Conservation (phyloP, 2,797 vertebrate genomes). For the Chelon labrosus region DNA sequence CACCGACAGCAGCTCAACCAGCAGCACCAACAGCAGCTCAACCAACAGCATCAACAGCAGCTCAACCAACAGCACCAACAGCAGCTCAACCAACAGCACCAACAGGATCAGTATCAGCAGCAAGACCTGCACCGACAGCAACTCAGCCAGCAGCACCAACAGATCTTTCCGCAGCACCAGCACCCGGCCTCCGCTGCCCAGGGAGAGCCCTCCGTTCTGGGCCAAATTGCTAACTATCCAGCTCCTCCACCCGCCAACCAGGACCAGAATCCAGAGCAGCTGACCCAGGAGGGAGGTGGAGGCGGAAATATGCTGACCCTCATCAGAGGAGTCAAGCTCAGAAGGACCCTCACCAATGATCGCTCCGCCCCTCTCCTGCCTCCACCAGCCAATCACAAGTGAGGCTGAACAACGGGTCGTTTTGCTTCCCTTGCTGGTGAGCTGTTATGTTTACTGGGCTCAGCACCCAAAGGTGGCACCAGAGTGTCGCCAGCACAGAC, state of each 20-base stretch:
- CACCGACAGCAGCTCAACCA: conserved; percentile 11
- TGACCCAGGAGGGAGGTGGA: conserved; percentile 7
- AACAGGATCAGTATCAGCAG: conserved; percentile 26
- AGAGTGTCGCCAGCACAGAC: background rate
- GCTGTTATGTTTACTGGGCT: background rate
- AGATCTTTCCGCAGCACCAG: conserved; percentile 37
- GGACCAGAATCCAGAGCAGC: conserved; percentile 29
- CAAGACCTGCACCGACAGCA: conserved; percentile 11
- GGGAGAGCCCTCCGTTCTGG: conserved; percentile 23
- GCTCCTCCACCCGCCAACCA: conserved; percentile 34
- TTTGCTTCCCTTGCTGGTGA: background rate
- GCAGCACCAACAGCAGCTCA: background rate
- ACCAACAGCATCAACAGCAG: conserved; percentile 17
- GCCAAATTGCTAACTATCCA: conserved; percentile 29
- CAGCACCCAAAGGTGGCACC: background rate
- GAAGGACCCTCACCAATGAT: conserved; percentile 84
- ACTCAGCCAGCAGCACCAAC: conserved; percentile 9
- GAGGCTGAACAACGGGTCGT: conserved; percentile 21
- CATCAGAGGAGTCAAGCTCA: conserved; percentile 83
- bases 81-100: conserved; percentile 12
- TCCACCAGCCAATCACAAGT: conserved; percentile 75
- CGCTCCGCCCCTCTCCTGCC: conserved; percentile 85
- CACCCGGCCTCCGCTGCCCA: conserved; percentile 29
- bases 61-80: conserved; percentile 14
- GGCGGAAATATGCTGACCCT: conserved; percentile 78